A percentile compares a stretch with the other conserved stretches of the same genome.
These are phyloP conservation scores for Xenus cinereus DNA, from an alignment of 2,113 vertebrate genomes.

Conservation along the genomic window DNA sequence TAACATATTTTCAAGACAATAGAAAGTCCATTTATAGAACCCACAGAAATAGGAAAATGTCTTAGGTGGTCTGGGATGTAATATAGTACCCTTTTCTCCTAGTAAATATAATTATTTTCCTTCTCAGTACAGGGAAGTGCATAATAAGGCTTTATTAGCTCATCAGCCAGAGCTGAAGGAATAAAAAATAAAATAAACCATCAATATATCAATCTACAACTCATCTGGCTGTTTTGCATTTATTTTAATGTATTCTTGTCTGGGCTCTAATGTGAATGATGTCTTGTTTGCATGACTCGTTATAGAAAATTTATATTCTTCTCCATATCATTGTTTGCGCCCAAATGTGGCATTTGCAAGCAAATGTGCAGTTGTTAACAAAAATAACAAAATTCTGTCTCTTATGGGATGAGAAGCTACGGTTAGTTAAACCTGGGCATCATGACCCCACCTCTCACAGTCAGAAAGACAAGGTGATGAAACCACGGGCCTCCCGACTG, in stretches of 20 bases:
- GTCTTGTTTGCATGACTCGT: not conserved
- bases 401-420: not conserved
- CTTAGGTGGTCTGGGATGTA: not conserved
- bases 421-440: not conserved
- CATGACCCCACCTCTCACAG: not conserved
- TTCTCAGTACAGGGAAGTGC: not conserved
- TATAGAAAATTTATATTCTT: not conserved
- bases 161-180: not conserved
- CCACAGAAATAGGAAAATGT: not conserved
- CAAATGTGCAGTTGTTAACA: not conserved
- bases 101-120: not conserved
- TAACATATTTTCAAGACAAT: not conserved
- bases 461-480: not conserved
- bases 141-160: conserved; percentile 6
- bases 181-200: not conserved
- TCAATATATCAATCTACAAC: not conserved
- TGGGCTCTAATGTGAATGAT: not conserved
- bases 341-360: not conserved
- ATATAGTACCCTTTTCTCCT: not conserved
- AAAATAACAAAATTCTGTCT: not conserved
- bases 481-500: rapidly evolving
- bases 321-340: not conserved
- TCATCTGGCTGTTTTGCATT: not conserved
- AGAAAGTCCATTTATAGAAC: not conserved
- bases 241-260: not conserved